Evolutionary conservation across 1,140 invertebrate genomes (phyloP).

Genomic region (Glomeris maerens): DNA sequence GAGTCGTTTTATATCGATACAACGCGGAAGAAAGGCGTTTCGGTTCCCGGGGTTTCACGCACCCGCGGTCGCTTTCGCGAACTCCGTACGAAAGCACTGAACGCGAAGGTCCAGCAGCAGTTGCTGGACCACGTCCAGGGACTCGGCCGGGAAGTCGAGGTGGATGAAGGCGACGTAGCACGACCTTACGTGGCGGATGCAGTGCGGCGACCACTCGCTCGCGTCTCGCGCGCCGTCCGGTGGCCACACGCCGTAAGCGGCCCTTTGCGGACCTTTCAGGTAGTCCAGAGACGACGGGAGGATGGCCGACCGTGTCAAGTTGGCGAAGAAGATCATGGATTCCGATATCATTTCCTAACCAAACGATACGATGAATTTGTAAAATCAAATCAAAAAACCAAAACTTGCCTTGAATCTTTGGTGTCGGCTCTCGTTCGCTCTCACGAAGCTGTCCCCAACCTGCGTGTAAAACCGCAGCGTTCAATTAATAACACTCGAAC

Average conservation of each 20-base stretch:
- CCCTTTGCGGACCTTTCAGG: too few species aligned
- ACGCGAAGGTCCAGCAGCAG: conserved; percentile 45
- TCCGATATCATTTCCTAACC: conserved; percentile 23
- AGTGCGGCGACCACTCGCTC: conserved; percentile 72
- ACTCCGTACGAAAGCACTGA: neutral
- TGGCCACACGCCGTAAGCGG: too few species aligned
- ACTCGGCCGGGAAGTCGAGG: conserved; percentile 62
- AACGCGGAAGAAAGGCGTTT: too few species aligned
- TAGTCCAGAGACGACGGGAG: too few species aligned
- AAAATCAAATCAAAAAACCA: conserved; percentile 1
- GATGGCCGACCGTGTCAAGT: conserved; percentile 3
- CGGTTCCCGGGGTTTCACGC: too few species aligned
- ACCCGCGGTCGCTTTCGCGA: neutral
- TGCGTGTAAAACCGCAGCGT: too few species aligned
- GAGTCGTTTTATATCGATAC: too few species aligned
- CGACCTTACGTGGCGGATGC: conserved; percentile 52
- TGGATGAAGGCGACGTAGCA: too few species aligned
- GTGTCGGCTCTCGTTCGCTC: conserved; percentile 52
- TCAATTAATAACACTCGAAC: too few species aligned
- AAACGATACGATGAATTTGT: too few species aligned
- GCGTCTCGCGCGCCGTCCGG: too few species aligned
- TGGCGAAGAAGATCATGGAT: neutral
- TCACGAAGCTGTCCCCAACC: too few species aligned
- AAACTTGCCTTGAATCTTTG: conserved; percentile 48
- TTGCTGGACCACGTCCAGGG: conserved; percentile 63